Conservation (phyloP, 2,888 invertebrate genomes). For the Caenorhabditis sp. region DNA sequence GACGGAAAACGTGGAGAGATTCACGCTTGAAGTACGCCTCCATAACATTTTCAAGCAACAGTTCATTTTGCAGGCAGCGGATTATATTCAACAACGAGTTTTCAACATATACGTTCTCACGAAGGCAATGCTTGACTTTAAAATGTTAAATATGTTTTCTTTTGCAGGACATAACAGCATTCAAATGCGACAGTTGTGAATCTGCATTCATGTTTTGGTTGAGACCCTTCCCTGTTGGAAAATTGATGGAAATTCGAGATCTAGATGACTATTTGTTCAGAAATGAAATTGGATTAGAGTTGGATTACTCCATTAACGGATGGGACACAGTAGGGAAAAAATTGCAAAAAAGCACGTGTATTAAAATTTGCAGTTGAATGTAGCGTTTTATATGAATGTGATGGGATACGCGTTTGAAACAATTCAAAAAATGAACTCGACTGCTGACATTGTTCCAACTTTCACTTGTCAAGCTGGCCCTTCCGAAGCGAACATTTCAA, state of each 20-base stretch:
- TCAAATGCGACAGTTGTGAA: conserved; percentile 79
- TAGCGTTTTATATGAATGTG: conserved; percentile 71
- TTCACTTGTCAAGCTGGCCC: conserved; percentile 55
- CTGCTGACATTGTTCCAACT: conserved; percentile 52
- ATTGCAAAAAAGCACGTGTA: conserved; percentile 18
- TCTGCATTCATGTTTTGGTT: conserved; percentile 76
- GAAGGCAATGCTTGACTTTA: conserved; percentile 59
- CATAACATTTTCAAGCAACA: not conserved
- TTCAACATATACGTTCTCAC: conserved; percentile 64
- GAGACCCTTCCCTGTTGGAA: conserved; percentile 71
- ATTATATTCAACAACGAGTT: conserved; percentile 51
- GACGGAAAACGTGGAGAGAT: conserved; percentile 77
- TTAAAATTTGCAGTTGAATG: conserved; percentile 61
- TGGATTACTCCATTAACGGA: conserved; percentile 74
- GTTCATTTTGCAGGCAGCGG: conserved; percentile 36
- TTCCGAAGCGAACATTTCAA: conserved; percentile 58
- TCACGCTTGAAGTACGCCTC: conserved; percentile 70
- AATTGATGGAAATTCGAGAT: conserved; percentile 68
- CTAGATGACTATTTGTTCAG: conserved; percentile 75
- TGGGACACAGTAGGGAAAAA: conserved; percentile 71
- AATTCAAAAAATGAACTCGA: conserved; percentile 48
- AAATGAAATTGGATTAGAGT: conserved; percentile 76
- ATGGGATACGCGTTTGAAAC: conserved; percentile 68
- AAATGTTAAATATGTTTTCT: too few species aligned
- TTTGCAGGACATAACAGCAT: conserved; percentile 77